Percentiles rank a stretch among this genome's conserved stretches.
Evolutionary conservation across 2,797 vertebrate species (phyloP).

Genomic region (Halcyon smyrnensis): DNA sequence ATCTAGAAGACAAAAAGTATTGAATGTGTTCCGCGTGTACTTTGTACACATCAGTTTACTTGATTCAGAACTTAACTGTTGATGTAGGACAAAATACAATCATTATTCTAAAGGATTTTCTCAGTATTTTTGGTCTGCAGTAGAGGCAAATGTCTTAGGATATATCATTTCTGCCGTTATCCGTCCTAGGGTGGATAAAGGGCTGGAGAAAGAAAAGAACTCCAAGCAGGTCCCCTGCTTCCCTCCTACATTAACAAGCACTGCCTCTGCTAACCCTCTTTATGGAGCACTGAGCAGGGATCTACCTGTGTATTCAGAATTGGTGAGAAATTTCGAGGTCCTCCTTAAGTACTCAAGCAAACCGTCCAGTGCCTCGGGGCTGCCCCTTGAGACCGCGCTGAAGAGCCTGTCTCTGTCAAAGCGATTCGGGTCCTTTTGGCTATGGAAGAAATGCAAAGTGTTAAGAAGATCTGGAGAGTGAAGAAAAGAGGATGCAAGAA

Average conservation of each 20-base stretch:
- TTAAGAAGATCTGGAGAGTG: not conserved
- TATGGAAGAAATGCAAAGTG: not conserved
- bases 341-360: conserved; percentile 73
- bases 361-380: conserved; percentile 71
- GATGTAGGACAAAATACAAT: not conserved
- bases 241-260: not conserved
- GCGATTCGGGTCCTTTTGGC: conserved; percentile 68
- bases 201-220: not conserved
- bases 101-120: not conserved
- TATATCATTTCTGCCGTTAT: not conserved
- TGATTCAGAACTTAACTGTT: not conserved
- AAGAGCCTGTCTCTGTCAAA: conserved; percentile 81
- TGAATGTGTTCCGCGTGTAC: not conserved
- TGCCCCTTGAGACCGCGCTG: conserved; percentile 64
- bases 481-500: not conserved
- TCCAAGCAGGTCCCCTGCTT: not conserved
- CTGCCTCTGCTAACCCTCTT: not conserved
- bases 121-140: not conserved
- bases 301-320: conserved; percentile 79
- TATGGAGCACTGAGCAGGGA: not conserved
- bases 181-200: not conserved
- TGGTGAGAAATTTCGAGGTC: conserved; percentile 79
- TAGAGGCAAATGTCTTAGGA: not conserved
- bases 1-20: conserved; percentile 76
- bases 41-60: not conserved